Evolutionary conservation across 2,797 vertebrate species (phyloP).

Genomic region (Cyclopterus lumpus): DNA sequence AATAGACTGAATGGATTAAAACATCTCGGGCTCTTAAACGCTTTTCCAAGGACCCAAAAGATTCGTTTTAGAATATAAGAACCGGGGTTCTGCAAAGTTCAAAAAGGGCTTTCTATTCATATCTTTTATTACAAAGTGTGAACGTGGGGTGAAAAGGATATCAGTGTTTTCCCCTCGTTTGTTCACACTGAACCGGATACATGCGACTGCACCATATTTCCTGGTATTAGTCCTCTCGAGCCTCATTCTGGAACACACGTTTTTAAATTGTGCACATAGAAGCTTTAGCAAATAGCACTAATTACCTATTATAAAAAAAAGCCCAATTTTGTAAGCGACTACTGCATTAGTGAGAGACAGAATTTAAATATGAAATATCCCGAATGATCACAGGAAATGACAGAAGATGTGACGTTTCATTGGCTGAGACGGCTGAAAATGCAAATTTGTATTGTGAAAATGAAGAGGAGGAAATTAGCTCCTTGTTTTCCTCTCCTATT

Average conservation of each 20-base stretch:
- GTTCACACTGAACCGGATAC: neutral
- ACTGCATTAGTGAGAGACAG: neutral
- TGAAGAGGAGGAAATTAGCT: neutral
- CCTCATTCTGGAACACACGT: no score
- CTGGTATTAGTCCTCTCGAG: no score
- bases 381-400: neutral
- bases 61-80: neutral
- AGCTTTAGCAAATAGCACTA: neutral
- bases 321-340: neutral
- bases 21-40: conserved; percentile 2
- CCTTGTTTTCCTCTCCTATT: neutral
- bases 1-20: conserved; percentile 15
- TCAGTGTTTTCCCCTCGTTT: neutral
- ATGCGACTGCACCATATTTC: neutral
- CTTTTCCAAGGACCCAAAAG: neutral
- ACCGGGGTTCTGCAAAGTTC: conserved; percentile 9
- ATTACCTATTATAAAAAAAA: neutral
- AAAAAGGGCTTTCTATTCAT: neutral
- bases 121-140: neutral
- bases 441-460: neutral
- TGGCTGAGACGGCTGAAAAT: neutral
- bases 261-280: neutral
- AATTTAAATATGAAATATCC: neutral
- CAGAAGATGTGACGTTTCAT: neutral
- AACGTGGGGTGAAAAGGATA: neutral